These are phyloP conservation scores for Chionoecetes opilio DNA, from an alignment of 1,140 invertebrate genomes.

Conservation along the genomic window DNA sequence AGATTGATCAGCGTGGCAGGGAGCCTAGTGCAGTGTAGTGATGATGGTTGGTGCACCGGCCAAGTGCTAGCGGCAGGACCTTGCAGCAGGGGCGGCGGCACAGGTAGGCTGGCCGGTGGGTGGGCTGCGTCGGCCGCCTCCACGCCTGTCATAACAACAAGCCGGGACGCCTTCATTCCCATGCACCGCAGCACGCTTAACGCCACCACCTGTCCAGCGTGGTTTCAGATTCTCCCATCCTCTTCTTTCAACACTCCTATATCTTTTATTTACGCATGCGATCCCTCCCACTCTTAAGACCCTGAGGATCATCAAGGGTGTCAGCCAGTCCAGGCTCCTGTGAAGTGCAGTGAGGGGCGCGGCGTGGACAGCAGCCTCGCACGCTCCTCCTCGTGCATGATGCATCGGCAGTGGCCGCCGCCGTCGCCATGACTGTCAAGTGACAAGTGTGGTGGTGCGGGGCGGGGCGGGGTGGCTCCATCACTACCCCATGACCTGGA, in stretches of 20 bases:
- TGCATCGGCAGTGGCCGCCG: neutral
- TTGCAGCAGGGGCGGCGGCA: constrained; percentile 3
- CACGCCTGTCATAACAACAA: constrained; percentile 4
- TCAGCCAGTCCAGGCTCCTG: neutral
- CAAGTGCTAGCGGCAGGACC: neutral
- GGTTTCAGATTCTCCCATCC: neutral
- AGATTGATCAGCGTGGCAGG: neutral
- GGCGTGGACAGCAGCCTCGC: neutral
- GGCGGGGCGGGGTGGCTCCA: neutral
- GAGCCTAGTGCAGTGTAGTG: neutral
- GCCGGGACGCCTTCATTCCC: constrained; percentile 12
- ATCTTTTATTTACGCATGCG: neutral
- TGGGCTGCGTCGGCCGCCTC: neutral
- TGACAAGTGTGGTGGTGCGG: neutral
- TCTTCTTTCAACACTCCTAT: neutral
- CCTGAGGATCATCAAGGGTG: neutral
- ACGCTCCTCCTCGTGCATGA: neutral
- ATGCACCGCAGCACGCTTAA: neutral
- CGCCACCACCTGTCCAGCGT: neutral
- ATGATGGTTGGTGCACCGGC: neutral
- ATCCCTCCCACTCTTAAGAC: neutral
- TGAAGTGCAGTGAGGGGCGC: neutral
- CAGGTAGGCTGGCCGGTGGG: neutral
- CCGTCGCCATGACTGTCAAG: neutral
- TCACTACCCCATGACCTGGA: constrained; percentile 7